phyloP scores from a whole-genome alignment of 2,113 vertebrate species.

The Pteronura brasiliensis region DNA sequence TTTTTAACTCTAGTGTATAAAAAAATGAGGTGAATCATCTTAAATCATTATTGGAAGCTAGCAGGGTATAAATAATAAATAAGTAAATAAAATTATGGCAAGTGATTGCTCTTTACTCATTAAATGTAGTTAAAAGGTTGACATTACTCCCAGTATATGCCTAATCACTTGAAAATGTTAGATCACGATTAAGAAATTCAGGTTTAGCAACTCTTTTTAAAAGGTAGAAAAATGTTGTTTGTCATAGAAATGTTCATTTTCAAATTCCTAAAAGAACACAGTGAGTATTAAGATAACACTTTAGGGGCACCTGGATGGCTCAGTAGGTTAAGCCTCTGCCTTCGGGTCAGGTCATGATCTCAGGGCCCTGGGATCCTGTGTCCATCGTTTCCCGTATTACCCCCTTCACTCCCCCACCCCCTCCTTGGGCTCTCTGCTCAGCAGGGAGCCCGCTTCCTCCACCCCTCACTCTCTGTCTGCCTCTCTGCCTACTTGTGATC shows the following conservation, averaged over 20 bases:
- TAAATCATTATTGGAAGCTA: constrained; percentile 15
- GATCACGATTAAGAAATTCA: constrained; percentile 16
- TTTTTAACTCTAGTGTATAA: not conserved
- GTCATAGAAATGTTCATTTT: constrained; percentile 16
- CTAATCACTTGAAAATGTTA: constrained; percentile 4
- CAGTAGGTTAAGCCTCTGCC: no score
- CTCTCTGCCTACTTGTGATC: no score
- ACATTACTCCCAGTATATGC: not conserved
- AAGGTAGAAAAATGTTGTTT: not conserved
- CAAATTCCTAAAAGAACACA: constrained; percentile 1
- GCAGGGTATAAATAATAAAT: constrained; percentile 17
- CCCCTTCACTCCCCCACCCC: no score
- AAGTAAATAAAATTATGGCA: not conserved
- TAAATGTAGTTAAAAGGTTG: constrained; percentile 26
- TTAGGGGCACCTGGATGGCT: not conserved
- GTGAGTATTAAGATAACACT: constrained; percentile 42
- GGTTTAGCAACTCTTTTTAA: constrained; percentile 17
- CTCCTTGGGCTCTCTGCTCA: no score
- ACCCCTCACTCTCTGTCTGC: no score
- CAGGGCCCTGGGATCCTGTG: no score
- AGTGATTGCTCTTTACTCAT: not conserved
- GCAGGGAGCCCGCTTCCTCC: no score
- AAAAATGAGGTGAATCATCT: not conserved
- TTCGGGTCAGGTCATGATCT: no score
- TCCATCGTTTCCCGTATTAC: no score